Conservation (phyloP, 2,797 vertebrate species). For the Manis crassicaudata region DNA sequence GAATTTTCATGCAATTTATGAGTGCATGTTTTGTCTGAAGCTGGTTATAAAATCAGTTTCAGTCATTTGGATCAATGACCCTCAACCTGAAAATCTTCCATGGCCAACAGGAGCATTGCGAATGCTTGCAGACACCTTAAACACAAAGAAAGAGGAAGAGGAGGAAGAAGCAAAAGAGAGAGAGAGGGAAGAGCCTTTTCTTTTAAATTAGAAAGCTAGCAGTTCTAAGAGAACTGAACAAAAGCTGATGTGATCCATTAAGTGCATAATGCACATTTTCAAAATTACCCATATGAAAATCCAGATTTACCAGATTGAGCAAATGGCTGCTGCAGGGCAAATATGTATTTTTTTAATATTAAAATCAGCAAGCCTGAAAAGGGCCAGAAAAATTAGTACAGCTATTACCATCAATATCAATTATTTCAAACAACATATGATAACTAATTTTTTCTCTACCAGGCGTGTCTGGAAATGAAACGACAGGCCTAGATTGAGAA, state of each 20-base stretch:
- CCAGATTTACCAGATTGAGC: constrained; percentile 17
- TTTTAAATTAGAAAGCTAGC: background rate
- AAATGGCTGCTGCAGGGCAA: constrained; percentile 46
- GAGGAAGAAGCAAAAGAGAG: background rate
- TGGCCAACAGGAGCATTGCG: background rate
- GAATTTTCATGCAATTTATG: background rate
- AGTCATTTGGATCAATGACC: background rate
- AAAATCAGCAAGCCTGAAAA: constrained; percentile 58
- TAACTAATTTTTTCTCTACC: constrained; percentile 29
- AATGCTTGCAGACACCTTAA: too few relatives aligned
- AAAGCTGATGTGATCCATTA: constrained; percentile 1
- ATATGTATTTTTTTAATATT: constrained; percentile 27
- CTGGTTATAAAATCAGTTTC: background rate
- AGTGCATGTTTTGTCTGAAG: background rate
- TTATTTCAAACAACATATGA: constrained; percentile 42
- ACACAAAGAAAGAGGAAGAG: background rate
- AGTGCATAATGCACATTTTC: constrained; percentile 38
- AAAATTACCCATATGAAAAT: constrained; percentile 31
- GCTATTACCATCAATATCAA: constrained; percentile 7
- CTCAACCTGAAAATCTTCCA: background rate
- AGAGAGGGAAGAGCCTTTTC: background rate
- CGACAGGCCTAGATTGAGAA: background rate
- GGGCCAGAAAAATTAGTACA: constrained; percentile 46
- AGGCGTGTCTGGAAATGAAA: constrained; percentile 36
- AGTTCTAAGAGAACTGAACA: background rate